Evolutionary conservation across 2,888 invertebrate species (phyloP).

Genomic region (Micoletzkya japonica): DNA sequence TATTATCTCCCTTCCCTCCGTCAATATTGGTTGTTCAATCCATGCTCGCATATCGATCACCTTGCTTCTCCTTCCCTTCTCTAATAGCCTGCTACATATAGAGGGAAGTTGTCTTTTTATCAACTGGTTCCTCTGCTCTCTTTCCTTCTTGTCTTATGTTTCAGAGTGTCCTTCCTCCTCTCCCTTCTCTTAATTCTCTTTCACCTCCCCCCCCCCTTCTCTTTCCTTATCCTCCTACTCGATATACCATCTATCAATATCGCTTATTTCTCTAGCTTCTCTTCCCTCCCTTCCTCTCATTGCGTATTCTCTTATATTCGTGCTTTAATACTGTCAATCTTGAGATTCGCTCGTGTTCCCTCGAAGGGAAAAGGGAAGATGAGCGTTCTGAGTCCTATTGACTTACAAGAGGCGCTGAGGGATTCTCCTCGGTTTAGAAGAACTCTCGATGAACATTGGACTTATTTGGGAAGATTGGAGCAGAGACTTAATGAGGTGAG

Average conservation of each 20-base stretch:
- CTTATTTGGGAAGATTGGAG: constrained; percentile 44
- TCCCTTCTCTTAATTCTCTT: constrained; percentile 1
- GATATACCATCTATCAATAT: not conserved
- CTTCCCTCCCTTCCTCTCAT: not conserved
- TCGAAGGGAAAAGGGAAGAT: not conserved
- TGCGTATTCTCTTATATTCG: not conserved
- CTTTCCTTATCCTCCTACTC: not conserved
- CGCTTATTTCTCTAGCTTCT: not conserved
- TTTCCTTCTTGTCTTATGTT: not conserved
- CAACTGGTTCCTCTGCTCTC: not conserved
- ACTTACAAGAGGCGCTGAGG: constrained; percentile 27
- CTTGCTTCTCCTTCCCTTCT: too few relatives aligned
- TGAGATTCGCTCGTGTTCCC: not conserved
- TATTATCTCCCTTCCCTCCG: too few relatives aligned
- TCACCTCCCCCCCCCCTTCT: not conserved
- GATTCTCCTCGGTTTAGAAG: constrained; percentile 27
- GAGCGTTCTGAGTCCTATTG: constrained; percentile 10
- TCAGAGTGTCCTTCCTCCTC: not conserved
- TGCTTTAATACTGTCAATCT: not conserved
- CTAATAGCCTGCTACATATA: too few relatives aligned
- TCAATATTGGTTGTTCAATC: too few relatives aligned
- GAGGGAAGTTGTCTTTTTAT: too few relatives aligned
- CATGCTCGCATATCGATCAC: too few relatives aligned
- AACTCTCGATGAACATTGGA: constrained; percentile 36
- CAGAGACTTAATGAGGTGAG: constrained; percentile 44